Conservation (phyloP, 2,113 vertebrate genomes). For the Hyaena hyaena region DNA sequence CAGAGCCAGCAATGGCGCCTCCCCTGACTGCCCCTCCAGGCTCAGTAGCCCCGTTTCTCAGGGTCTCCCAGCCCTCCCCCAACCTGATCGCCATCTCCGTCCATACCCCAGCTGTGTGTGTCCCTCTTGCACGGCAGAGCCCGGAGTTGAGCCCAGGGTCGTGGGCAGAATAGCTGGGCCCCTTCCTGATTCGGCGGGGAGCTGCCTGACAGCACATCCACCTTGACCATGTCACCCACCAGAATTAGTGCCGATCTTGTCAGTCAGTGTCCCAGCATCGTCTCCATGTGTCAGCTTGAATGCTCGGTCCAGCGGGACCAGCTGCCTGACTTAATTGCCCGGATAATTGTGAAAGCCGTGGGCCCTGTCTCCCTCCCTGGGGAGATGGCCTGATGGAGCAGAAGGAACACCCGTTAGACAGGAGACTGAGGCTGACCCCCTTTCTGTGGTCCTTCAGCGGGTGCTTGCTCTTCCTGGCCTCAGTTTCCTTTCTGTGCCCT, state of each 20-base stretch:
- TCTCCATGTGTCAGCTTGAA: neutral
- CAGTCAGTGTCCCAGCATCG: neutral
- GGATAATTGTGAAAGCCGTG: neutral
- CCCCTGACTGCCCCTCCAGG: neutral
- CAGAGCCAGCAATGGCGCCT: neutral
- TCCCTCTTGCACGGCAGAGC: neutral
- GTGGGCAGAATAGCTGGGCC: rapidly evolving
- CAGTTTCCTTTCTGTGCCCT: neutral
- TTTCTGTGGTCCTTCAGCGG: neutral
- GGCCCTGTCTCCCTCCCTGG: neutral
- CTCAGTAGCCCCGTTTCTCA: neutral
- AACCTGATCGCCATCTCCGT: neutral
- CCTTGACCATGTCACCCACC: neutral
- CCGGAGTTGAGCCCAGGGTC: neutral
- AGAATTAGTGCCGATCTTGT: neutral
- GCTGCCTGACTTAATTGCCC: constrained; percentile 38
- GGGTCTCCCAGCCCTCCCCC: no score
- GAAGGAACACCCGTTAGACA: neutral
- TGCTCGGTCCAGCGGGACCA: neutral
- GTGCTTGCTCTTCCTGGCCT: neutral
- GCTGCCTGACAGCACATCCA: rapidly evolving
- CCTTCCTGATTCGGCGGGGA: neutral
- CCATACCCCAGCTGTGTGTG: neutral
- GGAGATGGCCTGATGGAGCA: neutral
- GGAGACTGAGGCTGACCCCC: neutral